Evolutionary conservation across 2,888 invertebrate genomes (phyloP).

Genomic region (Sinopyrophorus schimmeli): DNA sequence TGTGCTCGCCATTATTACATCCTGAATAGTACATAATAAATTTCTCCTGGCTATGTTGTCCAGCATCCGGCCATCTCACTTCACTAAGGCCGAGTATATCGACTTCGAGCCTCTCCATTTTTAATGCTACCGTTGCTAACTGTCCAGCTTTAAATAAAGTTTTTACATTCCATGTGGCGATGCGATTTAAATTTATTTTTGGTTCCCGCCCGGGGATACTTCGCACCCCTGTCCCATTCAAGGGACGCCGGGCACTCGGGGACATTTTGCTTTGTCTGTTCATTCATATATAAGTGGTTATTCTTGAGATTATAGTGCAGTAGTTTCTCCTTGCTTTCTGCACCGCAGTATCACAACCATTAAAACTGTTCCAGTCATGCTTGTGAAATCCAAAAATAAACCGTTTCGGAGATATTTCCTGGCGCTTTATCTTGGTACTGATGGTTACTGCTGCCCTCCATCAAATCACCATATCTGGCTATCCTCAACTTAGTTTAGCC

Average conservation of each 20-base stretch:
- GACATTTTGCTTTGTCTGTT: no score
- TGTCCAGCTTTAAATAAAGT: slow-evolving; percentile 20
- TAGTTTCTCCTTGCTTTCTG: slow-evolving; percentile 14
- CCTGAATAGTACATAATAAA: slow-evolving; percentile 12
- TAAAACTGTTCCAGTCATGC: neutral
- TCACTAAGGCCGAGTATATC: slow-evolving; percentile 23
- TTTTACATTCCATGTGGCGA: slow-evolving; percentile 17
- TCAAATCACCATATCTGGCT: slow-evolving; percentile 12
- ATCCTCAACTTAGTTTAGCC: slow-evolving; percentile 13
- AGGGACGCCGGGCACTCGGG: no score
- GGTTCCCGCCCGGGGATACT: no score
- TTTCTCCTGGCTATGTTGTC: no score
- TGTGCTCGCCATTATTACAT: slow-evolving; percentile 15
- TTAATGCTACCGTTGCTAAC: slow-evolving; percentile 6
- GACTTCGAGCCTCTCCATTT: slow-evolving; percentile 17
- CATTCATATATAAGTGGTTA: no score
- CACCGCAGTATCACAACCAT: slow-evolving; percentile 6
- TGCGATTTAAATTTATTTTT: no score
- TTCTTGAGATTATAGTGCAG: no score
- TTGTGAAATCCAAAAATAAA: no score
- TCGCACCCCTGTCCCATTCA: no score
- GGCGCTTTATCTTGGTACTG: neutral
- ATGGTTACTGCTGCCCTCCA: neutral
- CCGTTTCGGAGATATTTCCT: no score
- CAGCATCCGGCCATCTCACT: slow-evolving; percentile 25